Base-by-base conservation (phyloP, 30 jellyfish, hydroid and myxozoan genomes). In the Chironex yamaguchii region DNA sequence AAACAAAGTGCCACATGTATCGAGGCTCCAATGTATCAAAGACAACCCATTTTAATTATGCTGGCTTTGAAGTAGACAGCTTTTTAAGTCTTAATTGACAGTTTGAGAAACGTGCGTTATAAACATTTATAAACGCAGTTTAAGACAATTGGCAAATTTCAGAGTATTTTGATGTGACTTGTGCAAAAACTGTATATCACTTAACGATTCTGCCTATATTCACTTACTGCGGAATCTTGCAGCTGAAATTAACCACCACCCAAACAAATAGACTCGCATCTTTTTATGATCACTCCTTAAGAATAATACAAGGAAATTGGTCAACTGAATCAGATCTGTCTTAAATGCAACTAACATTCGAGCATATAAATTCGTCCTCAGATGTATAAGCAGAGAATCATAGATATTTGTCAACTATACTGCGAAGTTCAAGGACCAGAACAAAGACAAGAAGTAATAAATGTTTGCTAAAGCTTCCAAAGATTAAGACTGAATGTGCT, bases 221-320 rank as follows among this genome's bases (percentile, higher is more conserved):
- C 69, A 69, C 26, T 33, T 33, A 27, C 71, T 69, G 71, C 26
- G 70, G 70, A 69, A 69, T 69, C 13, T 36, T 69, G 26, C 82
- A 27, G 52, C 70, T 69, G 72, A 69, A 69, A 13, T 36, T 69
- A 3, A 69, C 82, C 26, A 13, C 14, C 13, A 69, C 82, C 52
- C 72, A 69, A 69, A 6, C 71, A 2, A 23, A 69, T 3, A 29
- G 82, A 32, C 82, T 69, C 51, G 86, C 76, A 35, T 73, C 86
- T 51, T 73, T n/a, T 73, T 48, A 73, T 73, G 86, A 73, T 49
- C 86, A 73, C 86, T 73, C 86, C 23, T 73, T 73, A 42, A 73
- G 65, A 73, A 48, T 48, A 73, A 73, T 35, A 52, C 86, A 73
- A 73, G 49, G 86, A 0, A 49, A 36, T 73, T 73, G 25, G 21